phyloP scores from a whole-genome alignment of 2,797 vertebrate genomes.

The Lemur catta region DNA sequence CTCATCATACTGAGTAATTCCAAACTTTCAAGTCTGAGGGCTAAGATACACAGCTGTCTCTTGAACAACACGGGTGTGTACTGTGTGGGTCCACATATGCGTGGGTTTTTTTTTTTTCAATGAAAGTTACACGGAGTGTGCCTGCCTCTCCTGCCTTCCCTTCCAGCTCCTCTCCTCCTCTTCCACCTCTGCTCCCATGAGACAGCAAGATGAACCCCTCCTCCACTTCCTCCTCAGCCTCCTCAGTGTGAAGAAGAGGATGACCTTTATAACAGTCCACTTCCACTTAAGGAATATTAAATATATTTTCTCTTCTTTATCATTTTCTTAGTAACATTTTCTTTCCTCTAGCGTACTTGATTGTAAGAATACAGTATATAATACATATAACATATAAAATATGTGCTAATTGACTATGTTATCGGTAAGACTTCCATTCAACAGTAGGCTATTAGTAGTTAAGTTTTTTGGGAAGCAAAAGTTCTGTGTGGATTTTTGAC shows the following conservation, averaged over 20 bases:
- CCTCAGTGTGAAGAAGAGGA: neutral
- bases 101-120: too few relatives aligned
- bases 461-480: neutral
- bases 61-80: neutral
- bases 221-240: neutral
- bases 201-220: neutral
- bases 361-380: neutral
- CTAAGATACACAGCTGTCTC: neutral
- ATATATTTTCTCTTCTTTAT: neutral
- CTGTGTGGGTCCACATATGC: rapidly evolving
- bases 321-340: neutral
- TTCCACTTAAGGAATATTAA: neutral
- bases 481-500: neutral
- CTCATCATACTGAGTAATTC: neutral
- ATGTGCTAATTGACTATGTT: neutral
- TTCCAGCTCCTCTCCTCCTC: neutral
- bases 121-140: too few relatives aligned
- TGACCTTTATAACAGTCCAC: neutral
- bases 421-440: neutral
- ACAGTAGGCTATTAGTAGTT: neutral
- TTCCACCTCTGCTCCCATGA: neutral
- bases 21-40: neutral
- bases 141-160: neutral
- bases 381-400: neutral
- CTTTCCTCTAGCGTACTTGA: neutral